Conservation (phyloP, 2,888 invertebrate species). For the Hydriomena furcata region DNA sequence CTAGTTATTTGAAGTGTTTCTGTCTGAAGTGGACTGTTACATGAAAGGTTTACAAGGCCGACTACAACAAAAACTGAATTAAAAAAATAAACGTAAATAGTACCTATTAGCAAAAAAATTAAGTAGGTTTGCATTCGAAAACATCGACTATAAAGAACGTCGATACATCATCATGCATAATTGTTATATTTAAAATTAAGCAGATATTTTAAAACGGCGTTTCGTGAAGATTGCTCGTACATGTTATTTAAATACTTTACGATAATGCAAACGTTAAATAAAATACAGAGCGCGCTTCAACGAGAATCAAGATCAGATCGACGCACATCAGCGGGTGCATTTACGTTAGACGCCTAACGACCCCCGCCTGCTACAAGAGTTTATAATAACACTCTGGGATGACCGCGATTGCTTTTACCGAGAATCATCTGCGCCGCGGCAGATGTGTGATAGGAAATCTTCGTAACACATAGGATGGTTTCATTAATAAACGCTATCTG, state of each 20-base stretch:
- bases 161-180: no score
- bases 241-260: background rate
- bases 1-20: conserved; percentile 27
- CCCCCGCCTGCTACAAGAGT: conserved; percentile 47
- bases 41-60: conserved; percentile 11
- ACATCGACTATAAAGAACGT: no score
- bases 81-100: no score
- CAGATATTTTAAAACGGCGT: no score
- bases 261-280: background rate
- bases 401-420: conserved; percentile 40
- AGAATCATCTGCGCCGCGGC: conserved; percentile 36
- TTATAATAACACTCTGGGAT: conserved; percentile 44
- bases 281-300: conserved; percentile 11
- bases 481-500: conserved; percentile 18
- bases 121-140: no score
- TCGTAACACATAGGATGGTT: conserved; percentile 31
- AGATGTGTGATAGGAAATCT: conserved; percentile 37
- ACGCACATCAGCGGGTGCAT: conserved; percentile 42
- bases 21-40: background rate
- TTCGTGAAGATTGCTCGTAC: background rate
- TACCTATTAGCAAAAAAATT: no score
- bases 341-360: conserved; percentile 51
- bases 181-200: no score
- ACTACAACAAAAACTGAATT: background rate
- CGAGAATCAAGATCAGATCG: conserved; percentile 34